Evolutionary conservation across 1,140 invertebrate species (phyloP), one percentile per base, ranked within the genome.

Genomic region (Asbolus verrucosus): DNA sequence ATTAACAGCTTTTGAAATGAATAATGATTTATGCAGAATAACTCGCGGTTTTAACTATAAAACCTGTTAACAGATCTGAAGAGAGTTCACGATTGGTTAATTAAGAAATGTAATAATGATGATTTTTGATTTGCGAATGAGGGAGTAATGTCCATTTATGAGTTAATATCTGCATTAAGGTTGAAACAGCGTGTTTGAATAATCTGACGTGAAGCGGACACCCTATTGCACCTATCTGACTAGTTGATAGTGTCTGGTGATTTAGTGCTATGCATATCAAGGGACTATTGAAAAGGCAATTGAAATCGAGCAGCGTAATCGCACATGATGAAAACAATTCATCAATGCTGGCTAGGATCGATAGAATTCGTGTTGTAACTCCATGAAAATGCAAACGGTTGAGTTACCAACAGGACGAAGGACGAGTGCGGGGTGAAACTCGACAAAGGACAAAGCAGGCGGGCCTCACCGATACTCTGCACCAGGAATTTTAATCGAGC

Each of bases 251-350:
- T 76, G 76, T 67, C 65, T 69, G 36, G 77, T 80, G 79, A 80
- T 80, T 80, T 80, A 80, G 68, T 73, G 76, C 61, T 75, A 69
- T 75, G 73, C 75, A 76, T 80, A 79, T 78, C 76, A 65, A 73
- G 72, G 74, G 72, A 75, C 75, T 77, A 79, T 79, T 79, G 79
- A 80, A 79, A 79, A 79, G 76, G 75, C 78, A 80, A 80, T 80
- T 80, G 79, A 80, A 80, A 80, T 80, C 72, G 74, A 73, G 62
- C 77, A 61, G 70, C 73, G 74, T 80, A 79, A 80, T 80, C 78
- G 78, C 73, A 78, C 78, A 79, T 79, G 79, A 80, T 79, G 78
- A 80, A 79, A 80, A 79, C 79, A 78, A 79, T 80, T 80, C 76
- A 80, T 80, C 79, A 79, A 77, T 76, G 74, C 72, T 71, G 33